These are phyloP conservation scores for Cepphus grylle DNA, from an alignment of 2,113 vertebrate genomes.

Conservation along the genomic window DNA sequence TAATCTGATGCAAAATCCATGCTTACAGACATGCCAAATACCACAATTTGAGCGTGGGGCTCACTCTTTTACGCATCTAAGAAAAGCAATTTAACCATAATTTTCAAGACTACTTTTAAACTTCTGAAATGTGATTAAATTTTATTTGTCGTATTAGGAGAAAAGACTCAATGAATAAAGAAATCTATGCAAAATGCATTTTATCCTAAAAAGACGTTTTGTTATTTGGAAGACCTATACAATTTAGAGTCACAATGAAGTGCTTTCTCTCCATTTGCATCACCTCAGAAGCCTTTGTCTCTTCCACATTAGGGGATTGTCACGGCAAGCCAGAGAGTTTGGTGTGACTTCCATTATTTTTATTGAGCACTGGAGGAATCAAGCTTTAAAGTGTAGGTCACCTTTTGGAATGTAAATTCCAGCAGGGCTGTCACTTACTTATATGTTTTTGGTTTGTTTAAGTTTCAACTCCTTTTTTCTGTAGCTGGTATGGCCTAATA, in stretches of 20 bases:
- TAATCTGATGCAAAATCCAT: background rate
- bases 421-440: background rate
- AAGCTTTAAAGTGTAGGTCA: background rate
- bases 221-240: background rate
- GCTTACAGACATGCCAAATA: background rate
- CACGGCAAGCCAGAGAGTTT: background rate
- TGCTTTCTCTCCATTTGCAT: background rate
- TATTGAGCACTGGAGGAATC: background rate
- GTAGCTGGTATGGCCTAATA: background rate
- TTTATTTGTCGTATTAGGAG: background rate
- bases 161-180: background rate
- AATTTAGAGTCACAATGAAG: background rate
- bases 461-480: background rate
- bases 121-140: background rate
- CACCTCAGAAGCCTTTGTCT: background rate
- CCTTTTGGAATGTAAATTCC: slow-evolving; percentile 2
- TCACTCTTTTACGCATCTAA: background rate
- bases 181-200: background rate
- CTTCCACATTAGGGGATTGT: background rate
- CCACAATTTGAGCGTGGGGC: background rate
- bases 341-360: background rate
- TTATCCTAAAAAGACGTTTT: background rate
- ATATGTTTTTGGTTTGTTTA: background rate
- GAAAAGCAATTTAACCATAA: background rate
- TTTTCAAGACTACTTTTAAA: background rate